A percentile compares a stretch with the other conserved stretches of the same genome.
Evolutionary conservation across 2,113 vertebrate genomes (phyloP).

Genomic region (Dendropsophus ebraccatus): DNA sequence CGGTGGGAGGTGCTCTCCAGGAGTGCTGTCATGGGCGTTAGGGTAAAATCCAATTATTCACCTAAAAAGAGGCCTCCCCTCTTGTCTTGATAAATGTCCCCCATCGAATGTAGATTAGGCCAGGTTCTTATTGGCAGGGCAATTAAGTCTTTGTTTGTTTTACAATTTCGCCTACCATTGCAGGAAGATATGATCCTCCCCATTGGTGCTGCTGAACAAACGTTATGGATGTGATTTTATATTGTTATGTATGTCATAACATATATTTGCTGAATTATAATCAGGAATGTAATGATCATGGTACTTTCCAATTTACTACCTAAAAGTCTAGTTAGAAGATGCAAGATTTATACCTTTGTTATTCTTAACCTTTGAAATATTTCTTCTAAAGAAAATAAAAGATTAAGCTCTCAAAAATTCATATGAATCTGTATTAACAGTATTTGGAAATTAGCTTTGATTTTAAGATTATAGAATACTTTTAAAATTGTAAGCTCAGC

Average conservation of each 20-base stretch:
- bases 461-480: conserved; percentile 6
- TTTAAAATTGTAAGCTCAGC: not conserved
- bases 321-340: not conserved
- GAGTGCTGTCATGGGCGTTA: too few species aligned
- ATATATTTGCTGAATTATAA: not conserved
- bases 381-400: conserved; percentile 1
- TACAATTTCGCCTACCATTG: too few species aligned
- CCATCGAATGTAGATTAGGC: too few species aligned
- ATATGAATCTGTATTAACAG: not conserved
- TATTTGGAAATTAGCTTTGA: conserved; percentile 22
- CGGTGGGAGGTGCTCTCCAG: too few species aligned
- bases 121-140: too few species aligned
- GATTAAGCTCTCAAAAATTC: conserved; percentile 26
- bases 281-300: not conserved
- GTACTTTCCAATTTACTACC: conserved; percentile 5
- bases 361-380: not conserved
- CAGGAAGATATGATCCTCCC: too few species aligned
- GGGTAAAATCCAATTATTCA: too few species aligned
- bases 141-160: too few species aligned
- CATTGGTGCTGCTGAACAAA: too few species aligned
- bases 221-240: too few species aligned
- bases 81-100: too few species aligned
- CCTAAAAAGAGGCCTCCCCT: too few species aligned
- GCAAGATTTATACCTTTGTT: not conserved
- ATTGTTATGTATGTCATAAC: not conserved